Conservation (phyloP, 2,888 invertebrate genomes). For the Luperina testacea region DNA sequence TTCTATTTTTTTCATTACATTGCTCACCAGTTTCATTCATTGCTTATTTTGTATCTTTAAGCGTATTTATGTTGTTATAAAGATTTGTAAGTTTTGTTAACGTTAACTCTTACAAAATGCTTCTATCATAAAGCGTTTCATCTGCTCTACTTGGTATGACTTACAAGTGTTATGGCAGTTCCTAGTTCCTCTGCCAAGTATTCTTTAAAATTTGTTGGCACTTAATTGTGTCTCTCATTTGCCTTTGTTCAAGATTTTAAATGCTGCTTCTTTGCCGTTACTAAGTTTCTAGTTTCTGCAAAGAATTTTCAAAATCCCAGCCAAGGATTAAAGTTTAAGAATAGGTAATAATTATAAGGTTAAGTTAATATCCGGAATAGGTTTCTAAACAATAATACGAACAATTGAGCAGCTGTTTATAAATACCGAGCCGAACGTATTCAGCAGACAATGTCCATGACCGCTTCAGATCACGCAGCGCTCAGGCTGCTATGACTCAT, state of each 20-base stretch:
- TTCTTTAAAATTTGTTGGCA: slow-evolving; percentile 37
- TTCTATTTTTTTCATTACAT: neutral
- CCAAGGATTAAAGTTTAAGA: neutral
- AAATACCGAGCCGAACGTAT: slow-evolving; percentile 61
- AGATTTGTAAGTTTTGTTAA: neutral
- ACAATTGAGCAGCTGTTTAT: slow-evolving; percentile 63
- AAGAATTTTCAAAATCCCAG: neutral
- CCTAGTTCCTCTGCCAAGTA: slow-evolving; percentile 38
- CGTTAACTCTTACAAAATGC: neutral
- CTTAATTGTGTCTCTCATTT: slow-evolving; percentile 15
- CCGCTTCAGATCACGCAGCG: slow-evolving; percentile 59
- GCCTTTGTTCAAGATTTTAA: neutral
- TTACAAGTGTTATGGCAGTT: slow-evolving; percentile 11
- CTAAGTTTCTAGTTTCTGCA: neutral
- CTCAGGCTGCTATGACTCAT: slow-evolving; percentile 54
- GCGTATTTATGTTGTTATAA: neutral
- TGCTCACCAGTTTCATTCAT: neutral
- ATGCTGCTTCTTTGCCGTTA: neutral
- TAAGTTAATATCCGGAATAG: slow-evolving; percentile 32
- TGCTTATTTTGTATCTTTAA: neutral
- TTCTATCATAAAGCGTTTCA: neutral
- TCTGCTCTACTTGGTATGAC: slow-evolving; percentile 4
- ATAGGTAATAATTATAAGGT: slow-evolving; percentile 19
- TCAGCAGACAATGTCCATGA: slow-evolving; percentile 68
- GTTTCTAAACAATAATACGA: slow-evolving; percentile 50